Conservation (phyloP, 1,140 invertebrate species). For the Apis florea region DNA sequence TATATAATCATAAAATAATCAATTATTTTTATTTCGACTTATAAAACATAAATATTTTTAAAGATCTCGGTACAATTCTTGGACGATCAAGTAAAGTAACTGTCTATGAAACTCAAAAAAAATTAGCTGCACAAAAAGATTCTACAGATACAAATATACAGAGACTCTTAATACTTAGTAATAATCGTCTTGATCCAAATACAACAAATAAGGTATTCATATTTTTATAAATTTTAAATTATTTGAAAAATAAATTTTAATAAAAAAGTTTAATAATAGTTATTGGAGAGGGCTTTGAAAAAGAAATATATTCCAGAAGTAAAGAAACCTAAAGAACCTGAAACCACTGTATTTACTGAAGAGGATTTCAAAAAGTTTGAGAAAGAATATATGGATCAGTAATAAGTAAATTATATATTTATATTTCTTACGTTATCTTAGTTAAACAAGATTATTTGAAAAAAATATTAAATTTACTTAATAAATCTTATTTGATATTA, state of each 20-base stretch:
- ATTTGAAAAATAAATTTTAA: neutral
- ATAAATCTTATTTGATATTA: neutral
- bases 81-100: conserved; percentile 63
- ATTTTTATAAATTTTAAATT: conserved; percentile 13
- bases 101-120: conserved; percentile 68
- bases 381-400: conserved; percentile 76
- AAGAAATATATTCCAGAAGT: conserved; percentile 56
- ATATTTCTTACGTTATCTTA: neutral
- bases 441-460: neutral
- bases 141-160: conserved; percentile 70
- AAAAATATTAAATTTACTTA: neutral
- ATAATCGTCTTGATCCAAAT: conserved; percentile 51
- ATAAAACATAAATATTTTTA: neutral
- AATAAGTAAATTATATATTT: neutral
- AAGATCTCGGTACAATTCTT: conserved; percentile 48
- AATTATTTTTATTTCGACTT: neutral
- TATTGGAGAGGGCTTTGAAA: conserved; percentile 61
- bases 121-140: conserved; percentile 60
- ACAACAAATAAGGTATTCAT: conserved; percentile 65
- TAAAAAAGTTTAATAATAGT: conserved; percentile 44
- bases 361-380: conserved; percentile 81
- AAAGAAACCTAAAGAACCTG: conserved; percentile 62
- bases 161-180: conserved; percentile 69
- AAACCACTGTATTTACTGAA: conserved; percentile 79
- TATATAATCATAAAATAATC: too few species aligned